Conservation (phyloP, 1,140 invertebrate genomes). For the Chlorops oryzae region DNA sequence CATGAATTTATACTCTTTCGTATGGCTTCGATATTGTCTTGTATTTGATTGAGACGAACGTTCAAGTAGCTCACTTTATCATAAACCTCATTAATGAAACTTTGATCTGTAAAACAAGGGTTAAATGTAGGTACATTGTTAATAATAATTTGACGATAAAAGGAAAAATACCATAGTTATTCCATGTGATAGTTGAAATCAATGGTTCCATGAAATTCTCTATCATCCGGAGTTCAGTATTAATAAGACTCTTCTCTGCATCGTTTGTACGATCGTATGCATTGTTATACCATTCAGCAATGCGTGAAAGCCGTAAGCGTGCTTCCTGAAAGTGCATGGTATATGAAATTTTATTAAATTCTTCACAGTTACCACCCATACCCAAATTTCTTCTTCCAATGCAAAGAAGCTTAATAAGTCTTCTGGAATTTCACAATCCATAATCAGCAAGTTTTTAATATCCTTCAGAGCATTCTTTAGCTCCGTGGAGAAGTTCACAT, state of each 20-base stretch:
- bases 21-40: constrained; percentile 50
- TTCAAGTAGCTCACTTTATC: constrained; percentile 48
- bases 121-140: not conserved
- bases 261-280: constrained; percentile 52
- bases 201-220: constrained; percentile 55
- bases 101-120: constrained; percentile 15
- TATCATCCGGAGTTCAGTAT: constrained; percentile 53
- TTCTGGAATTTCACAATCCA: constrained; percentile 23
- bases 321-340: constrained; percentile 24
- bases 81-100: constrained; percentile 27
- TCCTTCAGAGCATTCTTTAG: constrained; percentile 31
- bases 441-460: constrained; percentile 25
- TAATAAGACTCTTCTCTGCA: constrained; percentile 58
- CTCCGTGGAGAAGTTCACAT: constrained; percentile 46
- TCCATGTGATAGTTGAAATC: constrained; percentile 57
- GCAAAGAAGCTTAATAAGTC: constrained; percentile 45
- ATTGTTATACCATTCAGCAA: constrained; percentile 57
- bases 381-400: constrained; percentile 51
- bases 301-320: constrained; percentile 36
- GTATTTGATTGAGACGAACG: constrained; percentile 55
- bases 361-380: too few relatives aligned
- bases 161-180: constrained; percentile 50
- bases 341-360: too few relatives aligned
- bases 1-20: constrained; percentile 53
- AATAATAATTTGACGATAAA: too few relatives aligned